A percentile compares a stretch with the other conserved stretches of the same genome.
phyloP scores from a whole-genome alignment of 2,797 vertebrate genomes.

The Presbytis comata region DNA sequence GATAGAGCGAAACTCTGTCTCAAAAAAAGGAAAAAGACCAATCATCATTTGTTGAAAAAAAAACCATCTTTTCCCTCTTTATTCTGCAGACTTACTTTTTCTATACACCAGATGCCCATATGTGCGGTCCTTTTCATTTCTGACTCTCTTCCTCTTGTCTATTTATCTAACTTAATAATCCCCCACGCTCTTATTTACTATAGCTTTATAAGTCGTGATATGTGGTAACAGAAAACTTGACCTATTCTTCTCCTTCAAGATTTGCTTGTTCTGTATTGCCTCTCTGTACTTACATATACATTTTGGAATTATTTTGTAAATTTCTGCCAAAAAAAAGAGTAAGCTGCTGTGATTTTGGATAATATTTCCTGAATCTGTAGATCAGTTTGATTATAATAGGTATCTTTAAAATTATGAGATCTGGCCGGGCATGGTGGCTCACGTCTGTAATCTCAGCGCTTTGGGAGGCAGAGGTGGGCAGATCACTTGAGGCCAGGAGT shows the following conservation, averaged over 20 bases:
- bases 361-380: background rate
- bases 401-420: background rate
- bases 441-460: too few relatives aligned
- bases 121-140: background rate
- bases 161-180: background rate
- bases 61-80: background rate
- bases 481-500: too few relatives aligned
- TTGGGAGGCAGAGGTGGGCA: too few relatives aligned
- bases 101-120: background rate
- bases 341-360: background rate
- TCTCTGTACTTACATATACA: background rate
- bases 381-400: background rate
- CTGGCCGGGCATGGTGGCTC: too few relatives aligned
- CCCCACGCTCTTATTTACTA: background rate
- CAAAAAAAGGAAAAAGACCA: too few relatives aligned
- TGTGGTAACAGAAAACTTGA: background rate
- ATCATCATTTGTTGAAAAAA: background rate
- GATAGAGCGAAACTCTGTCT: too few relatives aligned
- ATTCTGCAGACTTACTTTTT: background rate
- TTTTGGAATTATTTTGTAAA: background rate
- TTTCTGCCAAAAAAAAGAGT: background rate
- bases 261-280: background rate
- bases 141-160: background rate
- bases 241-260: background rate
- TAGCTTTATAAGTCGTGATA: background rate